phyloP scores from a whole-genome alignment of 2,113 vertebrate genomes.

The Mustela lutreola region DNA sequence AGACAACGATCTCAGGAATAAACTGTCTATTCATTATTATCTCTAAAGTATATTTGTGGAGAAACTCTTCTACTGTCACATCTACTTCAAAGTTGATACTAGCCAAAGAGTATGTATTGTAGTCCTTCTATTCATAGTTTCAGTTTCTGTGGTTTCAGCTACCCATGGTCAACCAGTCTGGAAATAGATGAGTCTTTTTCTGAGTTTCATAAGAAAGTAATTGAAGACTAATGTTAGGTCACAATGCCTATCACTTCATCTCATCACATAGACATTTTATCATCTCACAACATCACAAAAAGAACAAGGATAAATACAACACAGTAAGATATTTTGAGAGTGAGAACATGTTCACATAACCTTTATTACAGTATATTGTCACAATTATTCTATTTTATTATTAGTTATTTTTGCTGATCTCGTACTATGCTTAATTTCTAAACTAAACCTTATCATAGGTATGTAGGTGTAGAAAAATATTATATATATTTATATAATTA shows the following conservation, averaged over 20 bases:
- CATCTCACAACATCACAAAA: neutral
- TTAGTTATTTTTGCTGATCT: neutral
- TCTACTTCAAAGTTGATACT: conserved; percentile 21
- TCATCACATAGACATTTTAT: neutral
- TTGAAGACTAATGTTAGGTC: neutral
- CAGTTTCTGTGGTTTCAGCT: neutral
- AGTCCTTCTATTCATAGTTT: neutral
- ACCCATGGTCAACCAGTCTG: neutral
- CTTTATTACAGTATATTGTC: neutral
- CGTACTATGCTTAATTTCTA: neutral
- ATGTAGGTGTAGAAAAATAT: neutral
- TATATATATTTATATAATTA: too few relatives aligned
- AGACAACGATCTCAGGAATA: conserved; percentile 3
- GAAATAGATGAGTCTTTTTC: neutral
- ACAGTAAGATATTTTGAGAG: neutral
- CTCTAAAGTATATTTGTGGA: conserved; percentile 20
- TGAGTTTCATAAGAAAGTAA: neutral
- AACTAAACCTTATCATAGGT: neutral
- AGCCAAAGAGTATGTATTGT: neutral
- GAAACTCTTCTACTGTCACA: neutral
- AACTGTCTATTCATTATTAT: neutral
- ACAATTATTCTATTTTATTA: neutral
- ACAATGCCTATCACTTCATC: neutral
- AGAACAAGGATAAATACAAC: neutral
- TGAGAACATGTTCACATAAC: neutral